Base-by-base conservation (phyloP, 2,113 vertebrate species). In the Istiophorus platypterus region DNA sequence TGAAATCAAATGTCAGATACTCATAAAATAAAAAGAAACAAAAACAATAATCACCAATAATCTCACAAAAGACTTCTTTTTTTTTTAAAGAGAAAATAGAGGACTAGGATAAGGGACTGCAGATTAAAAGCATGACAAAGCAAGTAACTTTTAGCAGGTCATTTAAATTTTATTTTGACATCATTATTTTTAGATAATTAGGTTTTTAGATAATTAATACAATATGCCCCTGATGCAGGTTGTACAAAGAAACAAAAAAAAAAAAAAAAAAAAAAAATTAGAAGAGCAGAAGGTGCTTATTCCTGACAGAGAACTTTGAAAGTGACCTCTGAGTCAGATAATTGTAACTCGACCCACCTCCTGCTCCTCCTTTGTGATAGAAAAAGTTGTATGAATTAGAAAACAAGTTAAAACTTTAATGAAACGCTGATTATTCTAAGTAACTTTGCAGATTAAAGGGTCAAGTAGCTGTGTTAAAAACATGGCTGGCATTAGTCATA, bases 151-250 rank as follows among this genome's bases (percentile, higher is more conserved):
- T 59, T 13, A 76, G 10, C 2, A 76, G 45, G 76, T 82, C 26
- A 71, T 86, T 80, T 82, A 39, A 78, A 73, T 74, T 13, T 37
- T 70, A 64, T 67, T 61, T 45, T 82, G 65, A 63, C 34, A 41
- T 63, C 47, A 31, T 78, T 75, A 70, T 72, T 72, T 69, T 81
- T 7, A 45, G 76, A 81, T 88, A 82, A 88, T 88, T 83, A 80
- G 47, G 39, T n/a, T 20, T 69, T 81, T 7, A 45, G 76, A 81
- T 88, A 82, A 88, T 88, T 81, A 80, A 41, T n/a, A 34, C 31
- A 34, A 34, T 20, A 72, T 81, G 42, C 78, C 81, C 77, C 54
- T 31, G 24, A 3, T 56, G n/a, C 39, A 76, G 51, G 29, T 42
- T 68, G 64, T 22, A 13, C 65, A 8, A 73, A 59, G 12, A 41